Evolutionary conservation across 2,888 invertebrate genomes (phyloP), one percentile per base, ranked within the genome.

Genomic region (Chouioia cunea): DNA sequence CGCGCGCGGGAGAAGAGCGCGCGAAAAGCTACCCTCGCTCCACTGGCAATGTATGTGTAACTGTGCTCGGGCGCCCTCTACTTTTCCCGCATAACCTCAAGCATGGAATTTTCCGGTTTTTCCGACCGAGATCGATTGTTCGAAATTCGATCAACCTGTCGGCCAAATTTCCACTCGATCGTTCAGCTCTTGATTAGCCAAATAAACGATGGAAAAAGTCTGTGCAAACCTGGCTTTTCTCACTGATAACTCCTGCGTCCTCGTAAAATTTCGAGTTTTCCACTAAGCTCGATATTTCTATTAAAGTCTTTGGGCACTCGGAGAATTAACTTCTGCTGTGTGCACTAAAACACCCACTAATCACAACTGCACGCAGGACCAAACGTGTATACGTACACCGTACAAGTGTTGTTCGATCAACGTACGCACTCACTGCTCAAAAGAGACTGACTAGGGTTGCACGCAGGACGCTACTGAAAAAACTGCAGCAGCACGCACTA

Each of bases 21-120:
- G 74, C 74, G 74, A 74, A 74, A 73, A 74, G 71, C 71, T 65
- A 71, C 74, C 71, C 74, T 71, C 65, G 46, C 43, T 47, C 22
- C 43, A 54, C 22, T 36, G 71, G 52, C 14, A 8, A 20, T 23
- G 23, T 3, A 15, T n/a, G 22, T 53, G 18, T 48, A 20, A 36
- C 23, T 53, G 36, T 27, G 59, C 14, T 15, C 16, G 36, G 36
- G 68, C 73, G 73, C 73, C 73, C 71, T 73, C 73, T 73, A 65
- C 65, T 66, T 65, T 68, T 68, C 47, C 65, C 68, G 53, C 43
- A 60, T 70, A 70, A 67, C 67, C 73, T 73, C 67, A 20, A n/a
- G 20, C 12, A n/a, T 8, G 62, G 53, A 12, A 15, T 71, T 67
- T 71, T 62, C 66, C 57, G 18, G 23, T 54, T 71, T 63, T 63